Conservation (phyloP, 2,888 invertebrate species). For the Theretra japonica region DNA sequence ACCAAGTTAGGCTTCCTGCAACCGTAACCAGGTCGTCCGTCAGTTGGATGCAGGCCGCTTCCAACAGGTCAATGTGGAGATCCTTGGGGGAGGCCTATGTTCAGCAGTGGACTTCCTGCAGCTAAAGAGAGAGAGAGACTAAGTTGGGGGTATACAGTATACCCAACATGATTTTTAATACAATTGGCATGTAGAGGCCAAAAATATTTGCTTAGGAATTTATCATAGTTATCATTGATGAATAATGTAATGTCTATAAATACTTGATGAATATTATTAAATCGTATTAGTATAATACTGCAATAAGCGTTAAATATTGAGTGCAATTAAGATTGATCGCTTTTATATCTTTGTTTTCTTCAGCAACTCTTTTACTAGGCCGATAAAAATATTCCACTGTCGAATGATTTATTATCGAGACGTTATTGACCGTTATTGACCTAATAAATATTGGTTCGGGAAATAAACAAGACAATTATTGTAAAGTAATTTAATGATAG, state of each 20-base stretch:
- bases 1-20: too few relatives aligned
- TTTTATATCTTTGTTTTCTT: background rate
- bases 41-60: too few relatives aligned
- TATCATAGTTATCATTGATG: too few relatives aligned
- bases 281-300: background rate
- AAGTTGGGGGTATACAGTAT: too few relatives aligned
- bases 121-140: too few relatives aligned
- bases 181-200: background rate
- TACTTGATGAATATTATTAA: background rate
- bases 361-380: background rate
- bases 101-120: too few relatives aligned
- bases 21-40: too few relatives aligned
- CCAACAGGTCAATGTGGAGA: too few relatives aligned
- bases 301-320: background rate
- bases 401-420: constrained; percentile 26
- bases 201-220: background rate
- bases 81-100: too few relatives aligned
- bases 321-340: background rate
- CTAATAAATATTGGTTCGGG: constrained; percentile 1
- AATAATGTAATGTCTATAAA: background rate
- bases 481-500: background rate
- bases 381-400: constrained; percentile 37
- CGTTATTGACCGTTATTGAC: constrained; percentile 25
- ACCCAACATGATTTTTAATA: too few relatives aligned
- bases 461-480: background rate